A percentile compares a stretch with the other conserved stretches of the same genome.
Conservation (phyloP, 2,113 vertebrate genomes). For the Tauraco erythrolophus region DNA sequence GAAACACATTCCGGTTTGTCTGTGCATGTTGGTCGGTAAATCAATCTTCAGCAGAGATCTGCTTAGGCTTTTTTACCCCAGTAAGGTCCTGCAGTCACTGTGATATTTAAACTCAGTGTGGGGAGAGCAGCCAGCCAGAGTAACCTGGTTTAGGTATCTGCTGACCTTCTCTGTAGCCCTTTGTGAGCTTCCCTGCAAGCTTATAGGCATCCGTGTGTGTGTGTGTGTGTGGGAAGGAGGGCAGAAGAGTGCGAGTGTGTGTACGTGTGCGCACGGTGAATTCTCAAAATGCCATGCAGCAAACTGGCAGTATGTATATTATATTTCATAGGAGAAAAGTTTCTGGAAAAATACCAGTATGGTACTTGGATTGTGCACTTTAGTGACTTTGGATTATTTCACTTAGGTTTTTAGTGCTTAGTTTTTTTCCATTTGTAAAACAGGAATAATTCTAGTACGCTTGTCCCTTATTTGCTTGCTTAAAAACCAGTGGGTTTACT, state of each 20-base stretch:
- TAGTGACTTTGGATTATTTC: background rate
- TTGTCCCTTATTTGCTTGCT: background rate
- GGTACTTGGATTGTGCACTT: background rate
- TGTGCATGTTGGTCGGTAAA: background rate
- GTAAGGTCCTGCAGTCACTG: background rate
- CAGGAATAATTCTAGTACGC: background rate
- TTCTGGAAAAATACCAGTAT: background rate
- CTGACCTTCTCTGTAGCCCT: background rate
- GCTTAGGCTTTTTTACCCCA: background rate
- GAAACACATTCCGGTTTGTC: background rate
- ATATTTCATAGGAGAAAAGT: background rate
- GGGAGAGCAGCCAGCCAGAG: background rate
- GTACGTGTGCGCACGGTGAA: fast-evolving
- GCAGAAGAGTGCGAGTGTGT: fast-evolving
- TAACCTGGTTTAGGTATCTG: background rate
- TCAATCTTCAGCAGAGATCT: background rate
- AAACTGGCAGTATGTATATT: background rate
- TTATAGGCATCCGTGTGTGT: fast-evolving
- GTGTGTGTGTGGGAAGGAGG: background rate
- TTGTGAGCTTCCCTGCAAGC: background rate
- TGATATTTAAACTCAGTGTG: background rate
- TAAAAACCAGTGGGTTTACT: background rate
- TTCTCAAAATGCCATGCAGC: background rate
- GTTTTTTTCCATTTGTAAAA: background rate
- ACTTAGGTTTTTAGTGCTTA: background rate